Base-by-base conservation (phyloP, 2,797 vertebrate genomes). In the Columba guinea region DNA sequence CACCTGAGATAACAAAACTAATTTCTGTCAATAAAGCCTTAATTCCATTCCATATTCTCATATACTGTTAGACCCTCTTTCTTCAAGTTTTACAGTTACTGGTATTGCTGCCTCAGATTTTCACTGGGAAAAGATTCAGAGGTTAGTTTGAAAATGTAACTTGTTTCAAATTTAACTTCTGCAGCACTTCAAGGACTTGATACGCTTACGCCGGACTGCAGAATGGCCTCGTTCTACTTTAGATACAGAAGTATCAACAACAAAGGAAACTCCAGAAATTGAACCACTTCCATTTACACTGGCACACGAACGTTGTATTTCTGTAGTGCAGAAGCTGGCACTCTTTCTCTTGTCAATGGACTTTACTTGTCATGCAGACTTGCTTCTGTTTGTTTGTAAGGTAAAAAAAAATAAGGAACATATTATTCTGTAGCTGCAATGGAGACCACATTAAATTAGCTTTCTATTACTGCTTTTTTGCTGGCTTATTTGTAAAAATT, bases 341-440 rank as follows among this genome's bases (percentile, higher is more conserved):
- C 98, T 99, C n/a, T 99, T 99, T 95, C 98, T 99, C 17, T 98
- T 99, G 49, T 99, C 99, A 60, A 99, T 99, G 99, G 99, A 99
- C 97, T 99, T 99, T 93, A 99, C 99, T 85, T 99, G 99, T 94
- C 99, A 99, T 67, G 99, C 99, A 24, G 99, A 99, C 98, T 98
- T 99, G 84, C 98, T 99, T 93, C 98, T 99, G 7, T 99, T 99
- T 90, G 99, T 99, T 95, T 99, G 99, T 98, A 99, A 99, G 99
- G 99, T 99, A 97, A 95, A 92, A 34, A 34, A 32, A 21, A 64
- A 48, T 79, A 21, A 26, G 26, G 7, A 87, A 7, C 44, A 20
- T 11, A n/a, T 84, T 4, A 20, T 20, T 79, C 13, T 34, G 14
- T 65, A 55, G 30, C n/a, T 92, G 58, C 75, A 52, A 4, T 41